Evolutionary conservation across 2,888 invertebrate genomes (phyloP), one percentile per base, ranked within the genome.

Genomic region (Latrodectus elegans): DNA sequence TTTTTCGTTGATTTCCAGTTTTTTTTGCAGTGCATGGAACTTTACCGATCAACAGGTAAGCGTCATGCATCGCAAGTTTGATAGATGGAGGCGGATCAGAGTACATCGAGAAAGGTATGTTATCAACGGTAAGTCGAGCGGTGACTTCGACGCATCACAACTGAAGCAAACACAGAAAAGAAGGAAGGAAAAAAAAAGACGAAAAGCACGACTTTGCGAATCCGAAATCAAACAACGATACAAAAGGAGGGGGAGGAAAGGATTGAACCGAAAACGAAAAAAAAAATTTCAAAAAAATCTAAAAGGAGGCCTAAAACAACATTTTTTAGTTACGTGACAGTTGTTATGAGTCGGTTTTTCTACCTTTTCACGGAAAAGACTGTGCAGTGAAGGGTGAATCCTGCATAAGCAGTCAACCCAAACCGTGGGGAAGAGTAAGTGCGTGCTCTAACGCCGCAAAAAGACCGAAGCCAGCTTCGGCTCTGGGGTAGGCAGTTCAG

Each of bases 241-340:
- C 71, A 77, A 68, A 64, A 78, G 65, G 38, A 38, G 51, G n/a
- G 53, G 72, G 73, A 72, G 60, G 60, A 74, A 64, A 65, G 52
- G 65, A 65, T 60, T 38, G 65, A 26, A 60, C 51, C 26, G 38
- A 64, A 67, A 77, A 77, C 8, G 52, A 60, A 74, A 78, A 68
- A 68, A 73, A 67, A 26, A 67, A 53, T n/a, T 64, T 64, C 26
- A 86, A 76, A 84, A 77, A 67, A 65, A 60, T 49, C 12, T 38
- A 82, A 70, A 74, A 65, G 67, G 67, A 81, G 77, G 83, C 75
- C 76, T 83, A 68, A 52, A 68, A 65, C 74, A 79, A 75, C 86
- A 87, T 87, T 87, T 87, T 87, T 87, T 73, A 53, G 88, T 83
- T 83, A 83, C 88, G 88, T 88, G 88, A 88, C 88, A 88, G 88